These are phyloP conservation scores for Tethea ocularis DNA, from an alignment of 2,888 invertebrate species.

Conservation along the genomic window DNA sequence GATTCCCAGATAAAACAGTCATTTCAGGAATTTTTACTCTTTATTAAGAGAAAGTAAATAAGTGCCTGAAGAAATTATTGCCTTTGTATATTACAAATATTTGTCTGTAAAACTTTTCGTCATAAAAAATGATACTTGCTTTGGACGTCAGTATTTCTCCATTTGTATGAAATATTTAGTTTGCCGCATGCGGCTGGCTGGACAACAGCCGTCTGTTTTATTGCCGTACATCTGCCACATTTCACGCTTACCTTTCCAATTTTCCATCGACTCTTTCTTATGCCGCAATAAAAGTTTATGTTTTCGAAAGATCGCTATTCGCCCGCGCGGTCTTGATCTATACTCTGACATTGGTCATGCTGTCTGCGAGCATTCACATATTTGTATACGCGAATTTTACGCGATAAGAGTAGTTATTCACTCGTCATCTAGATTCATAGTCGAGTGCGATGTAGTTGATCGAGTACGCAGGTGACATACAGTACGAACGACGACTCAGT, in stretches of 20 bases:
- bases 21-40: background rate
- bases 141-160: background rate
- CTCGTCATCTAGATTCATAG: conserved; percentile 28
- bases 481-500: conserved; percentile 44
- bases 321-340: conserved; percentile 53
- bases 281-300: conserved; percentile 73
- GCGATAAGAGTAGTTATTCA: conserved; percentile 34
- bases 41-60: background rate
- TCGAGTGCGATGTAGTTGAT: conserved; percentile 25
- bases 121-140: background rate
- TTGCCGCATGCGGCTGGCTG: conserved; percentile 31
- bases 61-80: background rate
- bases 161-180: conserved; percentile 27
- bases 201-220: conserved; percentile 47
- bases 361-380: conserved; percentile 57
- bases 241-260: conserved; percentile 78
- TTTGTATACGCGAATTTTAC: conserved; percentile 33
- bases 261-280: conserved; percentile 71
- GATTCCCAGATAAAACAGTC: background rate
- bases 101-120: background rate
- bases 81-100: background rate
- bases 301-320: conserved; percentile 67
- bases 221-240: conserved; percentile 71
- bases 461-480: conserved; percentile 55
- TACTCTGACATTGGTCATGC: conserved; percentile 73